A percentile compares a stretch with the other conserved stretches of the same genome.
phyloP scores from a whole-genome alignment of 2,888 invertebrate species.

The Cheilosia pagana region DNA sequence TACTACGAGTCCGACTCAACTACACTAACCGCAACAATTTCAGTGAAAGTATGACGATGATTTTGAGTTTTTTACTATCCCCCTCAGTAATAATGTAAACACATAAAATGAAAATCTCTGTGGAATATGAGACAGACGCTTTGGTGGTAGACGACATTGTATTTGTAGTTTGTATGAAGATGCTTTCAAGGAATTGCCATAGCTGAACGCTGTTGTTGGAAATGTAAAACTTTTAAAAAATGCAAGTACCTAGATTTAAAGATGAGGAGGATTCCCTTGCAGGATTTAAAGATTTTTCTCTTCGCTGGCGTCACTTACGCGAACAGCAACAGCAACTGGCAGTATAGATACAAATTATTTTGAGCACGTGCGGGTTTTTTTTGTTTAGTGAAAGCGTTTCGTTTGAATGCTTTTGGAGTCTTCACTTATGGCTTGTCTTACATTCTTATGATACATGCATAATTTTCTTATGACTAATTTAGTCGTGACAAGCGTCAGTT shows the following conservation, averaged over 20 bases:
- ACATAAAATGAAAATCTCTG: conserved; percentile 12
- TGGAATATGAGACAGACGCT: neutral
- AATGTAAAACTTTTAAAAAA: neutral
- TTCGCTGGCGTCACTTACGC: neutral
- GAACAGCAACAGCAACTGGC: neutral
- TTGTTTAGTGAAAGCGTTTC: conserved; percentile 41
- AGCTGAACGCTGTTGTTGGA: neutral
- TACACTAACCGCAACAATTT: neutral
- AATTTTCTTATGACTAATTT: too few relatives aligned
- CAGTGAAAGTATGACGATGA: conserved; percentile 26
- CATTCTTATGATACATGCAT: neutral
- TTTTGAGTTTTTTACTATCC: conserved; percentile 1
- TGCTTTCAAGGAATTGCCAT: conserved; percentile 5
- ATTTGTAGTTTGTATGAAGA: conserved; percentile 6
- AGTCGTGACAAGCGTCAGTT: too few relatives aligned
- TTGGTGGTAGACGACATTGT: neutral
- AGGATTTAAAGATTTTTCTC: conserved; percentile 1
- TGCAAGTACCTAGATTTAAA: neutral
- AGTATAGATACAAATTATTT: neutral
- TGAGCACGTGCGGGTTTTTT: conserved; percentile 5
- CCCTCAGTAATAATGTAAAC: conserved; percentile 13
- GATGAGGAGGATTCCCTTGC: neutral
- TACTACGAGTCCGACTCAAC: conserved; percentile 1
- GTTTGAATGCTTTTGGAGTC: conserved; percentile 10
- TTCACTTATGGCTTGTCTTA: conserved; percentile 40